Evolutionary conservation across 2,113 vertebrate genomes (phyloP), one percentile per base, ranked within the genome.

Genomic region (Tachuris rubrigastra): DNA sequence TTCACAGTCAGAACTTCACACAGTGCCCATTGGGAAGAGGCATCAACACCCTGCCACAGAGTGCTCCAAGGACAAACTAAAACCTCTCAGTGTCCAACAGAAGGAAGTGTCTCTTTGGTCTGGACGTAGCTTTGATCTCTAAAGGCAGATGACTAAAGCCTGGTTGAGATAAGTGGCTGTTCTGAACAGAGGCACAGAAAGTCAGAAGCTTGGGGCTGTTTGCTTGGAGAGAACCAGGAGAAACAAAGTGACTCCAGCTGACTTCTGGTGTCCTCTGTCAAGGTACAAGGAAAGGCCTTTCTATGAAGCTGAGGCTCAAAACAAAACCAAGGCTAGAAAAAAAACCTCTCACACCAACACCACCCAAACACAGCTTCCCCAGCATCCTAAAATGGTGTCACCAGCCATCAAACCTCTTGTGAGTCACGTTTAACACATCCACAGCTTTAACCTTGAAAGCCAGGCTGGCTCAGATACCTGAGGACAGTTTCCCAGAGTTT

Each of bases 71-170:
- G 37, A 56, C 69, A 89, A 81, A 50, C 5, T 24, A 30, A 89
- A 63, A 27, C 5, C 4, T 8, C 11, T 28, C 41, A n/a, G 49
- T 1, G 5, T 12, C 37, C 9, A 65, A 21, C 1, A 0, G 8
- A 13, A 71, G 65, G 46, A 46, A 28, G 1, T 0, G 13, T 6
- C 62, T 62, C 7, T 28, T 91, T 17, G 52, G 42, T 13, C 55
- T 46, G 9, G 2, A 11, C 1, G 21, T 13, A 58, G 44, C 11
- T 80, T 37, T 25, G n/a, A 72, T 71, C 37, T 5, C 42, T 3
- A 41, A n/a, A 39, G 28, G 58, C 7, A 7, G 4, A 23, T 0
- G 39, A 63, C 24, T 16, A 53, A 53, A 89, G 50, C 16, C 47
- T 22, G 21, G 5, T 19, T 49, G 56, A 60, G 8, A 5, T 14